Base-by-base conservation (phyloP, 2,888 invertebrate species). In the Lasioglossum morio region DNA sequence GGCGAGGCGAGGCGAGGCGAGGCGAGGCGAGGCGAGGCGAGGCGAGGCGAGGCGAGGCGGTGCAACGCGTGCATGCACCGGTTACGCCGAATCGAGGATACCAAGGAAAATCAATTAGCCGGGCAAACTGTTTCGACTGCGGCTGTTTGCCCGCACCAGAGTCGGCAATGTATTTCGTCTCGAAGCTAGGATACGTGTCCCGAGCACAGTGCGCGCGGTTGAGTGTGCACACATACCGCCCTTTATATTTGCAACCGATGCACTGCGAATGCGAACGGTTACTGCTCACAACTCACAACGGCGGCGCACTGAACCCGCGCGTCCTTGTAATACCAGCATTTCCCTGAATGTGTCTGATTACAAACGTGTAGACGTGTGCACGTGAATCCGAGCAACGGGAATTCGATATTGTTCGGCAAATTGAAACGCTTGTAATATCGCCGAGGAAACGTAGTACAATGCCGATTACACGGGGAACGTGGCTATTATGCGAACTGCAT, bases 41-140 rank as follows among this genome's bases (percentile, higher is more conserved):
- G 63, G 27, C 0, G n/a, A n/a, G 60, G 60, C 2, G 60, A 27
- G 14, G 30, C 69, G 69, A 34, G 23, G 69, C 69, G 30, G 82
- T 70, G 74, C 70, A 73, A 34, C 69, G 77, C 74, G 77, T 83
- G 87, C 83, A 82, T 72, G 80, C 82, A 70, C 72, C 76, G 75
- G 84, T 82, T 85, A 81, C 85, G 75, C 79, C 73, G 81, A 77
- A 82, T 84, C 87, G 86, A 66, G 81, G 81, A 90, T 89, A 86
- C 87, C 90, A 91, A 91, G 90, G 89, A 92, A 92, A 93, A 93
- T 92, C 93, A 93, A 92, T 92, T 93, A 93, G 88, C 89, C 89
- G 89, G 86, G 87, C 87, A 88, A 91, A 88, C 91, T 90, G 91
- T 88, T 91, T 90, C 90, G 91, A 88, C 85, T 87, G 88, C 83